These are phyloP conservation scores for Macaca mulatta DNA, from an alignment of 2,113 vertebrate genomes.

Conservation along the genomic window DNA sequence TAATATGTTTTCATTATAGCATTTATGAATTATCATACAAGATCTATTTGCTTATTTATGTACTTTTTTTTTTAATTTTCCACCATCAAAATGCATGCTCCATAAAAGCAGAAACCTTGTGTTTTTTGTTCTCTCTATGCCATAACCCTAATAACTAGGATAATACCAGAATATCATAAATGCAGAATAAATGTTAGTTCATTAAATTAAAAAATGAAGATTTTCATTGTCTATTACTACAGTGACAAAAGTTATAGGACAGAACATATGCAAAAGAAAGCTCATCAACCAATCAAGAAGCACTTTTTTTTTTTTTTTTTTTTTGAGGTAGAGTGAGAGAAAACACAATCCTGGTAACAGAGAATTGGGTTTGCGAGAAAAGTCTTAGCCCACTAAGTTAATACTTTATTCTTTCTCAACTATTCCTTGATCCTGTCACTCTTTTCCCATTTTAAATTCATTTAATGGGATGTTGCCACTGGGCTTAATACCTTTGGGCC, in stretches of 20 bases:
- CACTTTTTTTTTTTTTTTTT: not conserved
- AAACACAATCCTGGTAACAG: rapidly evolving
- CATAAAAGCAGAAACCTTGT: not conserved
- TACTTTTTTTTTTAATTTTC: not conserved
- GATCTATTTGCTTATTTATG: not conserved
- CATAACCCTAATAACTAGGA: not conserved
- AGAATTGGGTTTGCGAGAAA: not conserved
- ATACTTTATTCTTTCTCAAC: not conserved
- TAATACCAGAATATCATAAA: not conserved
- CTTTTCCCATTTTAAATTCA: not conserved
- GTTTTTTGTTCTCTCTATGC: not conserved
- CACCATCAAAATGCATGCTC: not conserved
- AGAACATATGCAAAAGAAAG: not conserved
- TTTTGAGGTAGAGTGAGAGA: not conserved
- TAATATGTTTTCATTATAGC: not conserved
- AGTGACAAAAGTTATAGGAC: not conserved
- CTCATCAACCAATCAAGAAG: not conserved
- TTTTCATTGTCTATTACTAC: not conserved
- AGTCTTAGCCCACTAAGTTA: not conserved
- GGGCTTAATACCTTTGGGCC: not conserved
- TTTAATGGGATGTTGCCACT: not conserved
- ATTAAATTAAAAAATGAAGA: not conserved
- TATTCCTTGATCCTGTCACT: not conserved
- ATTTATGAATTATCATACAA: not conserved
- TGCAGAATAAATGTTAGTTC: not conserved